A percentile compares a stretch with the other conserved stretches of the same genome.
These are phyloP conservation scores for Sebastes matsubarae DNA, from an alignment of 2,797 vertebrate genomes.

Conservation along the genomic window DNA sequence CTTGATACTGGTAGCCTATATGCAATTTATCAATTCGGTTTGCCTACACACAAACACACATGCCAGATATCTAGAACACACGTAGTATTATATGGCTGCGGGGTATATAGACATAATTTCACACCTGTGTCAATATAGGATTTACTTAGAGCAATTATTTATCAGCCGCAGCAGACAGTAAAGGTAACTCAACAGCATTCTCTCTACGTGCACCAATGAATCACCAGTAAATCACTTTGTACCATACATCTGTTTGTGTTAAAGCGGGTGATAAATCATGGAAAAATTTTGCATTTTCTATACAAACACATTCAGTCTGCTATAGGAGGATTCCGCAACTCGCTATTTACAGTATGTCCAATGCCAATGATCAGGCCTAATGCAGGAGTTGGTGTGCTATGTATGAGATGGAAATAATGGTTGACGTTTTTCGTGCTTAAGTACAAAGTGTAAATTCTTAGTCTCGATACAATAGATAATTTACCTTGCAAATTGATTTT, in stretches of 20 bases:
- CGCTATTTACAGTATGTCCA: not conserved
- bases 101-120: constrained; percentile 6
- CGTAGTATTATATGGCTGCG: not conserved
- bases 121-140: constrained; percentile 27
- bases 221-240: constrained; percentile 14
- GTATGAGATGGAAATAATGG: no score
- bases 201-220: constrained; percentile 6
- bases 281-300: not conserved
- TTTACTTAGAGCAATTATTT: constrained; percentile 36
- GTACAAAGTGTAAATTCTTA: no score
- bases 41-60: constrained; percentile 1
- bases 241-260: constrained; percentile 27
- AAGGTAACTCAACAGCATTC: constrained; percentile 11
- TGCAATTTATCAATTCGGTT: constrained; percentile 5
- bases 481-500: no score
- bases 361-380: not conserved
- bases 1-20: not conserved
- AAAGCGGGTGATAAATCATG: constrained; percentile 27
- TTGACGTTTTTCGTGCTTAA: no score
- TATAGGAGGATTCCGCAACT: not conserved
- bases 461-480: no score
- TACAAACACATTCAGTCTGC: not conserved
- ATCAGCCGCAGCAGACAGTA: constrained; percentile 13
- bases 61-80: not conserved
- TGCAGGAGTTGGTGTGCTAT: no score